Conservation (phyloP, 92 coral and sea anemone species). For the Phenganax stokvisi region DNA sequence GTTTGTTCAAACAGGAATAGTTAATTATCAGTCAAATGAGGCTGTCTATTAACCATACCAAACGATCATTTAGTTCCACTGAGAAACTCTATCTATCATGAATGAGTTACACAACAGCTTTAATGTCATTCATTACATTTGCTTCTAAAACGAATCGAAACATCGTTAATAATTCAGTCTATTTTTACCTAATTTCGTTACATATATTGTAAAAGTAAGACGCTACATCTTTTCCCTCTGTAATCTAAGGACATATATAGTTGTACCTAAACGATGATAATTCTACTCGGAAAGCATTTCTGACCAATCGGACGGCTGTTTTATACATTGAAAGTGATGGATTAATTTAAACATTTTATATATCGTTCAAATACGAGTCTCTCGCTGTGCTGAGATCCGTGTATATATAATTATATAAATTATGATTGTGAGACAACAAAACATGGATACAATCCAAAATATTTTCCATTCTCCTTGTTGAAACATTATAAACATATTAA, state of each 20-base stretch:
- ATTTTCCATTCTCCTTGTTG: too few relatives aligned
- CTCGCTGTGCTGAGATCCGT: too few relatives aligned
- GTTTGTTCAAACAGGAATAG: slow-evolving; percentile 12
- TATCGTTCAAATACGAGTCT: too few relatives aligned
- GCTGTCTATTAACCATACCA: not conserved
- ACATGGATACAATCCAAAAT: not conserved
- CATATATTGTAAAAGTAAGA: not conserved
- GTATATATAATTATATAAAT: not conserved
- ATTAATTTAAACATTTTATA: too few relatives aligned
- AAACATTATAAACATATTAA: too few relatives aligned
- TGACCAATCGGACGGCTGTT: too few relatives aligned
- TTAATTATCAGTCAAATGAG: not conserved
- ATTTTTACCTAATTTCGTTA: not conserved
- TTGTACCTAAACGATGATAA: too few relatives aligned
- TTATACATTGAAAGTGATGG: too few relatives aligned
- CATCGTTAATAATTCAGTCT: not conserved
- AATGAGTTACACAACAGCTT: too few relatives aligned
- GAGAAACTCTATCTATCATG: not conserved
- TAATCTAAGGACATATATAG: too few relatives aligned
- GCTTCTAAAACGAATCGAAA: not conserved
- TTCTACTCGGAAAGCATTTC: too few relatives aligned
- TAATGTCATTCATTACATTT: not conserved
- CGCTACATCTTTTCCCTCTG: not conserved
- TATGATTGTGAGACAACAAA: not conserved
- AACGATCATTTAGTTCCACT: not conserved